Evolutionary conservation across 2,888 invertebrate species (phyloP), one percentile per base, ranked within the genome.

Genomic region (Scaptomyza flava): DNA sequence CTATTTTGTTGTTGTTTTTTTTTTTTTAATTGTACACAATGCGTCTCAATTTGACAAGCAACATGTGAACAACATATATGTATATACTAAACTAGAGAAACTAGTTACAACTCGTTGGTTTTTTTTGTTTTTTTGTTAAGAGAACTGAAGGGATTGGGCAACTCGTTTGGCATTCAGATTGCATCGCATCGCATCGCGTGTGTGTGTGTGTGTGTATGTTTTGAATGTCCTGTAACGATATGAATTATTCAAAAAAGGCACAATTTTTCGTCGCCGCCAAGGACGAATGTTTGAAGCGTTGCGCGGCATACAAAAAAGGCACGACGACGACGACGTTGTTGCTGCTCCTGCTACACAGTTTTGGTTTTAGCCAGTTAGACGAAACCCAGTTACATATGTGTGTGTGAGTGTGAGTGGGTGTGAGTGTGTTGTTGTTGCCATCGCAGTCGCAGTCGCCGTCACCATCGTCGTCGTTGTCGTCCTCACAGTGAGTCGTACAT

Each of bases 221-320:
- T 90, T 89, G 89, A 91, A 91, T 91, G 91, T 91, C 91, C 91
- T 91, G 91, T 75, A 88, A 89, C 90, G 90, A 89, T 90, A 91
- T 91, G 91, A 91, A 91, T 91, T 91, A 91, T 91, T 91, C 91
- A 91, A 90, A 91, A 91, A 71, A 75, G 79, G 78, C 75, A 87
- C 67, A 71, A 87, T 81, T 87, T 81, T 86, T 80, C 83, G 83
- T 72, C 63, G 81, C 77, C 89, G 87, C 86, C 90, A 91, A 90
- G 91, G 90, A 91, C 90, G 90, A 91, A 89, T 81, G 79, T 86
- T 87, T 81, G 74, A 79, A 79, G 70, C 63, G 83, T 65, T 82
- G 83, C 87, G 89, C 89, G 89, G 89, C 89, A 90, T 90, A 90
- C 85, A 84, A 90, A 90, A 89, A 82, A 79, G 81, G 72, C 86